These are phyloP conservation scores for Shargacucullia verbasci DNA, from an alignment of 2,888 invertebrate genomes.

Conservation along the genomic window DNA sequence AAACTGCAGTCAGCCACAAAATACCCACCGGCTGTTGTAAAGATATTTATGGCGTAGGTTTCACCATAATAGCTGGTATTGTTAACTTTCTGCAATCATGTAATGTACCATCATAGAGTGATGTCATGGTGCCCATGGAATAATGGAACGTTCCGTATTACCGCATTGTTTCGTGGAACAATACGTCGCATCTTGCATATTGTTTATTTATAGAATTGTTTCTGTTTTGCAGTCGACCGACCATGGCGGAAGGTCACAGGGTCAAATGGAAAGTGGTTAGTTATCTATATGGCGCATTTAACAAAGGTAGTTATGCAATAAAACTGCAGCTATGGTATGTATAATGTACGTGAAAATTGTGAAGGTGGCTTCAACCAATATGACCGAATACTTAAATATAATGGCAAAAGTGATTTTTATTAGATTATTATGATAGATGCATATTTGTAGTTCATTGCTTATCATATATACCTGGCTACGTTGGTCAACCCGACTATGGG, in stretches of 20 bases:
- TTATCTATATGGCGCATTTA: constrained; percentile 8
- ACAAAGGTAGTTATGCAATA: not conserved
- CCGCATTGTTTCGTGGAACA: constrained; percentile 25
- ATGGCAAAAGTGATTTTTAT: too few species aligned
- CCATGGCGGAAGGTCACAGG: constrained; percentile 8
- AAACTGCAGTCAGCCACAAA: constrained; percentile 7
- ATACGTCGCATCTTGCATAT: constrained; percentile 16
- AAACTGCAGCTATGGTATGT: not conserved
- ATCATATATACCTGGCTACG: too few species aligned
- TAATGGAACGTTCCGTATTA: constrained; percentile 31
- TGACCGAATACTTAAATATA: too few species aligned
- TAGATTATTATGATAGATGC: too few species aligned
- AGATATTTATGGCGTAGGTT: constrained; percentile 21
- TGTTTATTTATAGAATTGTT: constrained; percentile 14
- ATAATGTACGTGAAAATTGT: too few species aligned
- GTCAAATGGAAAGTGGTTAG: constrained; percentile 17
- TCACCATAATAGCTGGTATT: constrained; percentile 32
- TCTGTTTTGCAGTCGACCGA: constrained; percentile 4
- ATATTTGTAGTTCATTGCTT: too few species aligned
- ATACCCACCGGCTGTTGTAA: constrained; percentile 14
- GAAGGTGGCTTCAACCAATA: too few species aligned
- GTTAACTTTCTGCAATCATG: constrained; percentile 35
- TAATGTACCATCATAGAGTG: constrained; percentile 27
- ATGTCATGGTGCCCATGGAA: constrained; percentile 33
- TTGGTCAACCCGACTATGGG: too few species aligned